These are phyloP conservation scores for Operophtera brumata DNA, from an alignment of 2,888 invertebrate species.

Conservation along the genomic window DNA sequence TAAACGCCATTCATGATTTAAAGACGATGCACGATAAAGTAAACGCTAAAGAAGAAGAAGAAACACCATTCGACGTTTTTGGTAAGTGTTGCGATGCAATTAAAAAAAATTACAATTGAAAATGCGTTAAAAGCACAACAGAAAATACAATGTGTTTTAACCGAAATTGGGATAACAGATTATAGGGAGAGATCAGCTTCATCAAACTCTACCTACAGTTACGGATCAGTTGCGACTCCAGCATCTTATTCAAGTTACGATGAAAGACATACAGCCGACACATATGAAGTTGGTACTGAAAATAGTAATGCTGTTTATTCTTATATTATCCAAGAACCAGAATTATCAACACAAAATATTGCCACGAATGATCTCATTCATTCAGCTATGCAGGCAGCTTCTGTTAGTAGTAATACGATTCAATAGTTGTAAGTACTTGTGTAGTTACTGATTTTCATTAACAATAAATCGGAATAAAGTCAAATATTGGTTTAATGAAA, in stretches of 20 bases:
- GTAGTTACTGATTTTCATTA: not conserved
- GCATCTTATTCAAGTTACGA: conserved; percentile 7
- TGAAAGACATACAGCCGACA: conserved; percentile 4
- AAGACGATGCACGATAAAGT: not conserved
- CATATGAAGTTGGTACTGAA: conserved; percentile 9
- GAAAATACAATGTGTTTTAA: not conserved
- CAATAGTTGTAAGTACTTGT: not conserved
- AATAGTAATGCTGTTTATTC: conserved; percentile 8
- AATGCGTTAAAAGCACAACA: not conserved
- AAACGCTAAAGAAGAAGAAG: not conserved
- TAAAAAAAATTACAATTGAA: not conserved
- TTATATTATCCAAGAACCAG: conserved; percentile 10
- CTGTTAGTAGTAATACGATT: not conserved
- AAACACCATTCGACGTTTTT: conserved; percentile 4
- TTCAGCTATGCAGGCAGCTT: conserved; percentile 1
- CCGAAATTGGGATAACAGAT: conserved; percentile 7
- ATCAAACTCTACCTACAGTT: conserved; percentile 9
- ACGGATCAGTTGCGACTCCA: conserved; percentile 6
- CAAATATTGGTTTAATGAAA: conserved; percentile 1
- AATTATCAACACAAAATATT: not conserved
- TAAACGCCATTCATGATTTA: not conserved
- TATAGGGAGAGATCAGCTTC: conserved; percentile 9
- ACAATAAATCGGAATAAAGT: not conserved
- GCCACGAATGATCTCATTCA: not conserved
- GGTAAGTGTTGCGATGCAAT: not conserved